Percentiles rank a stretch among this genome's conserved stretches.
Evolutionary conservation across 23 tunicate genomes (phyloP).

Genomic region (Trididemnum miniatum): DNA sequence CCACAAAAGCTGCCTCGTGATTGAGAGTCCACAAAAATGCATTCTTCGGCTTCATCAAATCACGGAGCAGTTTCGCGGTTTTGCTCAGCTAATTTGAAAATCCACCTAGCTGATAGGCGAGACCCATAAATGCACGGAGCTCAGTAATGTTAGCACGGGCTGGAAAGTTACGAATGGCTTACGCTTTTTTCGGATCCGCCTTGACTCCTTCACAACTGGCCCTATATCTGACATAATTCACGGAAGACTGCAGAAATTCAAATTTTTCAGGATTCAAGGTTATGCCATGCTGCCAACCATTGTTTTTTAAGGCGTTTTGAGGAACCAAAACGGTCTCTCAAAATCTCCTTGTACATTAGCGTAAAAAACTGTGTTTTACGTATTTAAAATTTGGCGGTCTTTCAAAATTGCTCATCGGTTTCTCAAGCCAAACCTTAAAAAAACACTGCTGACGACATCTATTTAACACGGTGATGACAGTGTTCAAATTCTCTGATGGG

Average conservation of each 20-base stretch:
- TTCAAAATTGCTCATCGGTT: no score
- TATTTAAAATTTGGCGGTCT: no score
- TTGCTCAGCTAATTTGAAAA: background rate
- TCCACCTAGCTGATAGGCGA: background rate
- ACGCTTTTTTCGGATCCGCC: background rate
- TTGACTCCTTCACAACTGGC: background rate
- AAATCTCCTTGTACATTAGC: no score
- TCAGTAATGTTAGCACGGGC: background rate
- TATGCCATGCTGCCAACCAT: background rate
- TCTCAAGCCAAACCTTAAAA: no score
- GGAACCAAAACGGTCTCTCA: no score
- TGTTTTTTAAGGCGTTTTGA: background rate
- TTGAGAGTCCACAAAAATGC: background rate
- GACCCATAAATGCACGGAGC: slow-evolving; percentile 11
- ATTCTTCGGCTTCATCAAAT: slow-evolving; percentile 11
- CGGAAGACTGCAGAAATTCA: background rate
- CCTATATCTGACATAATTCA: background rate
- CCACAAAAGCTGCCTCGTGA: no score
- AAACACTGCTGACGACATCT: background rate
- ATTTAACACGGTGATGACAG: background rate
- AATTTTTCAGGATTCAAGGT: background rate
- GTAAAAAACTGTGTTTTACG: no score
- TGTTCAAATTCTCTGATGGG: background rate
- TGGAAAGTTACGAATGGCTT: background rate
- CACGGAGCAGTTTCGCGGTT: background rate